phyloP scores from a whole-genome alignment of 2,888 invertebrate genomes.

The Napeogenes sylphis region DNA sequence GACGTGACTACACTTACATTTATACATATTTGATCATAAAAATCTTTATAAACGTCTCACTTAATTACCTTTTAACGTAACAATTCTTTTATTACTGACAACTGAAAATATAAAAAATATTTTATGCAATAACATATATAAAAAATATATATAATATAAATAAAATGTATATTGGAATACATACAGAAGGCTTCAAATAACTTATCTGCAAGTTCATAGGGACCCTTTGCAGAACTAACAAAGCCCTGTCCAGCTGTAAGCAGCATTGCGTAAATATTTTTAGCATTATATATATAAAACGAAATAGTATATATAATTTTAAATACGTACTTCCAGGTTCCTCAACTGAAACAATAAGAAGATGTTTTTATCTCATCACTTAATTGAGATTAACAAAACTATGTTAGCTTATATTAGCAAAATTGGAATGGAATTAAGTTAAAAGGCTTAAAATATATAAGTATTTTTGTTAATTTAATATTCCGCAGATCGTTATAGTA shows the following conservation, averaged over 20 bases:
- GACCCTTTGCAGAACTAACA: constrained; percentile 44
- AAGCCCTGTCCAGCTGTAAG: constrained; percentile 54
- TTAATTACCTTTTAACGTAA: constrained; percentile 39
- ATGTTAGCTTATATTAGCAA: too few relatives aligned
- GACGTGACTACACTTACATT: too few relatives aligned
- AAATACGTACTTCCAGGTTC: constrained; percentile 41
- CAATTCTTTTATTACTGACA: constrained; percentile 42
- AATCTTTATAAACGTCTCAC: too few relatives aligned
- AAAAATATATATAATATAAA: not conserved
- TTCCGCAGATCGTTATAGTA: too few relatives aligned
- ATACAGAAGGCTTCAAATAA: constrained; percentile 55
- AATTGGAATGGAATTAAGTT: too few relatives aligned
- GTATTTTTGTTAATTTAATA: too few relatives aligned
- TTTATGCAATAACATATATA: not conserved
- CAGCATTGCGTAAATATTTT: not conserved
- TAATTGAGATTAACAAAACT: too few relatives aligned
- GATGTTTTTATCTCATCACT: not conserved
- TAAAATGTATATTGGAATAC: constrained; percentile 32
- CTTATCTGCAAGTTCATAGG: constrained; percentile 52
- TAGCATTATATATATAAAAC: not conserved
- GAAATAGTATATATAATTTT: constrained; percentile 1
- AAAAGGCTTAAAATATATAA: too few relatives aligned
- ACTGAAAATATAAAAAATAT: constrained; percentile 39
- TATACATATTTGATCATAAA: too few relatives aligned
- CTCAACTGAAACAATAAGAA: constrained; percentile 38